Percentiles rank a stretch among this genome's conserved stretches.
phyloP scores from a whole-genome alignment of 2,888 invertebrate species.

The Stomorhina lunata region DNA sequence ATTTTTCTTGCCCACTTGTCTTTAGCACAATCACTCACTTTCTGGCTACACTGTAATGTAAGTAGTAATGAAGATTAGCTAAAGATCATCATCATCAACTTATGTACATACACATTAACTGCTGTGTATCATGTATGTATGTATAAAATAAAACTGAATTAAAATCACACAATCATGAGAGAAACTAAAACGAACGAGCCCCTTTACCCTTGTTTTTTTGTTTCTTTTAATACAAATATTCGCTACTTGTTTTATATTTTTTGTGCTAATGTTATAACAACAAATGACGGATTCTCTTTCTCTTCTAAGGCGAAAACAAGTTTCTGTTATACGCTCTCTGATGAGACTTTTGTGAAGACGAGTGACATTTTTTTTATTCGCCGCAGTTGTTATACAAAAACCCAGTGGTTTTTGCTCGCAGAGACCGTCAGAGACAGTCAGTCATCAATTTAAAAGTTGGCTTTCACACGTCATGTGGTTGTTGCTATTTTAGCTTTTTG shows the following conservation, averaged over 20 bases:
- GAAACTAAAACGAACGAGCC: conserved; percentile 49
- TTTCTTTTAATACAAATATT: background rate
- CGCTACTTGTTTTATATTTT: background rate
- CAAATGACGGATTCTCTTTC: conserved; percentile 19
- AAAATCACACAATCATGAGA: conserved; percentile 29
- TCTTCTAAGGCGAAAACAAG: background rate
- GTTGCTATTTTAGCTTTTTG: conserved; percentile 10
- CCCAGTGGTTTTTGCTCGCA: conserved; percentile 6
- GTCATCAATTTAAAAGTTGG: conserved; percentile 13
- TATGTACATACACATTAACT: background rate
- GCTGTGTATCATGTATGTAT: too few relatives aligned
- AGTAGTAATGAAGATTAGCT: too few relatives aligned
- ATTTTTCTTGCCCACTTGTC: too few relatives aligned
- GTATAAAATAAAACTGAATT: too few relatives aligned
- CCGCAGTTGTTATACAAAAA: background rate
- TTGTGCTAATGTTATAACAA: background rate
- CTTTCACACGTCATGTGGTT: background rate
- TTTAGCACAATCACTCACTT: too few relatives aligned
- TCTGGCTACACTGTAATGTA: too few relatives aligned
- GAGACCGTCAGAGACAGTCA: conserved; percentile 25
- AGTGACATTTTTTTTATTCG: conserved; percentile 41
- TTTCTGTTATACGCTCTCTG: background rate
- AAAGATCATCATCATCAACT: conserved; percentile 2
- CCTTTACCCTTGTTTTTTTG: conserved; percentile 42
- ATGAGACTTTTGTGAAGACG: background rate